Evolutionary conservation across 2,113 vertebrate genomes (phyloP), one percentile per base, ranked within the genome.

Genomic region (Pitta sordida): DNA sequence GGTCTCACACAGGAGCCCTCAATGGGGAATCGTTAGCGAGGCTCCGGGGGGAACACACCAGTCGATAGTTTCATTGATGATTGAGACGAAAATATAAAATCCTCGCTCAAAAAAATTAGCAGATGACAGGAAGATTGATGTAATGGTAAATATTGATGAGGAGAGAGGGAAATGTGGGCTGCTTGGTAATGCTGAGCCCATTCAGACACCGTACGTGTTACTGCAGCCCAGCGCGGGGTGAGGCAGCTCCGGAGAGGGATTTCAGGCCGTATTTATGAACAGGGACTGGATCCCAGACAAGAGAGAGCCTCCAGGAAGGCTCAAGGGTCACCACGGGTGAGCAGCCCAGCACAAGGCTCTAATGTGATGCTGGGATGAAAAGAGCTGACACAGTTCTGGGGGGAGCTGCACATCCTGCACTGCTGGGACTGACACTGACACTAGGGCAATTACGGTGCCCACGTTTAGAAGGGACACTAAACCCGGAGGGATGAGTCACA

Each of bases 101-200:
- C 76, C 71, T 74, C 2, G 4, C 88, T 69, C 75, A 27, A 43
- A 88, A n/a, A 94, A 91, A 86, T 91, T 41, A 95, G 64, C 12
- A 29, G 73, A 27, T 93, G 94, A 94, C 94, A 94, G 83, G 60
- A 94, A 96, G 93, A 96, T 95, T 88, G 94, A 93, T 95, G 90
- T 11, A 71, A 88, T 3, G 13, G 94, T 93, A 95, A 96, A 94
- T 95, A 94, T 59, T 95, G 95, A 91, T 86, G 83, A 86, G 87
- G 83, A 88, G 86, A 81, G 73, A 90, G 49, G 48, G 85, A 95
- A 93, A 90, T 81, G 91, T 77, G 91, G 83, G 83, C 63, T 95
- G 90, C 73, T 59, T 49, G 76, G 59, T 59, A 88, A 65, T 83
- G 90, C 68, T 20, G 71, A 91, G 88, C 88, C 91, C 94, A 87